Base-by-base conservation (phyloP, 2,888 invertebrate species). In the Furcula furcula region DNA sequence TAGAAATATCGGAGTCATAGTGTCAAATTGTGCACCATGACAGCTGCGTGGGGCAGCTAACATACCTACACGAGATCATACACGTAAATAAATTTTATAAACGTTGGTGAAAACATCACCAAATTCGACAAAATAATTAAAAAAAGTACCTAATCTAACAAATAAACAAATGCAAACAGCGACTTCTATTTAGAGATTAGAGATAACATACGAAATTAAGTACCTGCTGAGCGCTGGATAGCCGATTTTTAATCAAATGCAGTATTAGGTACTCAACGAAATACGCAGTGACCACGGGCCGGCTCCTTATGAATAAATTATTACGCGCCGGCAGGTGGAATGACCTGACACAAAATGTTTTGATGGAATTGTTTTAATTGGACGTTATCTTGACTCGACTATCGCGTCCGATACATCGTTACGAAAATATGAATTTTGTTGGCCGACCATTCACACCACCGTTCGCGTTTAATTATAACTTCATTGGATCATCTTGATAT, bases 321-420 rank as follows among this genome's bases (percentile, higher is more conserved):
- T 74, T 55, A 68, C 57, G 58, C 55, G 61, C 46, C 70, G 78
- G 86, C 86, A 86, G 86, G 87, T 88, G 87, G 85, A 86, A 83
- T 87, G 87, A 87, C 86, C 87, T 84, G 76, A 83, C 87, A 86
- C 81, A 86, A 85, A 86, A 86, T 85, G 77, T 87, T 87, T 85
- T 87, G 87, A 88, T 85, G 79, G 86, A 87, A 86, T 87, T 86
- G 85, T 85, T 87, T 87, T 88, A 88, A 88, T 88, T 87, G 87
- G 86, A 72, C 80, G 72, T 73, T 87, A 87, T 85, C 86, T 79
- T 55, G 44, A 49, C 54, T 64, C 49, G 63, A 69, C 81, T 77
- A 86, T 87, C 86, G 67, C 70, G 59, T 66, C 46, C 69, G 72
- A 76, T 78, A 74, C 69, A 67, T 71, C 70, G 69, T 76, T 77